A percentile compares a stretch with the other conserved stretches of the same genome.
phyloP scores from a whole-genome alignment of 2,113 vertebrate genomes.

The Octodon degus region DNA sequence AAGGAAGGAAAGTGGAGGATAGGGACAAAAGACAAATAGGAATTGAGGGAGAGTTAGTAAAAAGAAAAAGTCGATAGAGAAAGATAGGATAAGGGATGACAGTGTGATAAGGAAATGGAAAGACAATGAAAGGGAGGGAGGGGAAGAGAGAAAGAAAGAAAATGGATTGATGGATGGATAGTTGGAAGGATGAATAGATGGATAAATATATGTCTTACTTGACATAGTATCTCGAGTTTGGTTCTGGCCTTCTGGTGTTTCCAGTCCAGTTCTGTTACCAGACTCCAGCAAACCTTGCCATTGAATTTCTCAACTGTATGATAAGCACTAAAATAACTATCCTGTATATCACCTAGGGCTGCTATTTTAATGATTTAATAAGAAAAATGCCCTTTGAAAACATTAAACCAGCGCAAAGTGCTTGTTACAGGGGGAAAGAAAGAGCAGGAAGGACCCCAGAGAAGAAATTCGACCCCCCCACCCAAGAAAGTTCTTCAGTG shows the following conservation, averaged over 20 bases:
- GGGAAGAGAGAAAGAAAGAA: not conserved
- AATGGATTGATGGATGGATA: not conserved
- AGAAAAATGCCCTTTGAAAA: not conserved
- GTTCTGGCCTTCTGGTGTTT: not conserved
- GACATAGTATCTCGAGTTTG: not conserved
- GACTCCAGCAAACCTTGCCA: not conserved
- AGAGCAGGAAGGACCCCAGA: not conserved
- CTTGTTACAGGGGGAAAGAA: not conserved
- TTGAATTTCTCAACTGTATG: not conserved
- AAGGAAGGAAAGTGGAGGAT: not conserved
- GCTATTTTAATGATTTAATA: not conserved
- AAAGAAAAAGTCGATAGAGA: not conserved
- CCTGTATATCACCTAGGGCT: not conserved
- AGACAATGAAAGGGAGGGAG: not conserved
- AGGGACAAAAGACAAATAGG: not conserved
- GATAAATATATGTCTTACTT: not conserved
- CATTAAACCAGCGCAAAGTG: not conserved
- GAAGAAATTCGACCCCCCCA: not conserved
- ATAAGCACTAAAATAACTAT: not conserved
- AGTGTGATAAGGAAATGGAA: too few relatives aligned
- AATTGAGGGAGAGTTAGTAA: not conserved
- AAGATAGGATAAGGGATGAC: not conserved
- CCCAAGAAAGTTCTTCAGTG: not conserved
- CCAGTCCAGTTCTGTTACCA: not conserved
- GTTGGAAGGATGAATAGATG: not conserved